Base-by-base conservation (phyloP, 2,797 vertebrate genomes). In the Cryptoblepharus egeriae region DNA sequence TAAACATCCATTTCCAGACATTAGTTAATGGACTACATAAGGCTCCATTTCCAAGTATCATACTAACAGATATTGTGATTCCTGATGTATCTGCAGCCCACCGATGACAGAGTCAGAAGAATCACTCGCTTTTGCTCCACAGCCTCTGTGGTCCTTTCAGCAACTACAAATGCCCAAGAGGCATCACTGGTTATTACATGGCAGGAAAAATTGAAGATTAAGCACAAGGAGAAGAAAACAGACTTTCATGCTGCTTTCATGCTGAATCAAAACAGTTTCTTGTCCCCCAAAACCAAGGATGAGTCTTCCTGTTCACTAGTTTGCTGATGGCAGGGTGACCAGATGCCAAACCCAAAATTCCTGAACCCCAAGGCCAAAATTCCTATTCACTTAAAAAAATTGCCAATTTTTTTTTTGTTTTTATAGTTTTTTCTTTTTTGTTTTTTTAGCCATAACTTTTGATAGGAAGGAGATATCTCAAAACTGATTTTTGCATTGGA, bases 41-140 rank as follows among this genome's bases (percentile, higher is more conserved):
- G 28, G 26, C 12, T 57, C n/a, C 12, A 22, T 26, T 64, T 30
- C 22, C 26, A 61, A 60, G 26, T 37, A 55, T 58, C 60, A 67
- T n/a, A 30, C 63, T 67, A 72, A 45, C 18, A 24, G 28, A 60
- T 72, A n/a, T 16, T 67, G 68, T 49, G 13, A 49, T 10, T 49
- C 30, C 39, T 65, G 57, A 83, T 42, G 30, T 73, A n/a, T 83
- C 61, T 75, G 52, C 61, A 69, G 65, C 57, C 58, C 8, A 30
- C 22, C 15, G 30, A 35, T 5, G 6, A 26, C 20, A 61, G n/a
- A n/a, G 60, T 55, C 35, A 12, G 61, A 28, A 18, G 26, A 67
- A 37, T 65, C 55, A 24, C 30, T 61, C 18, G 28, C 58, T n/a
- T 75, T 30, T 58, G 49, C 49, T 64, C 9, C 13, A 37, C 16